Conservation (phyloP, 2,797 vertebrate species). For the Oreonectes daqikongensis region DNA sequence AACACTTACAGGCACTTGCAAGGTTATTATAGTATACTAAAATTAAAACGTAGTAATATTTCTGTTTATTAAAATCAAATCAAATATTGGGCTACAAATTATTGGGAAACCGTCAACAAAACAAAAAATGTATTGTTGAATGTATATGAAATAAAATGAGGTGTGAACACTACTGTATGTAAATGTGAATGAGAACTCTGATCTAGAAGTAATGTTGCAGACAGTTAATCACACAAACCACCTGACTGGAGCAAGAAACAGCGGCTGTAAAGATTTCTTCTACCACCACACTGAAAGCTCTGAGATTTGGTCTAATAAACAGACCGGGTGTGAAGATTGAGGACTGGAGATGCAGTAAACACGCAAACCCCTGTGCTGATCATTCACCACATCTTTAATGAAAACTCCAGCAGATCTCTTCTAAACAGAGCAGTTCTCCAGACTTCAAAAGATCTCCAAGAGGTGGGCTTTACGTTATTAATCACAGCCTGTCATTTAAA, state of each 20-base stretch:
- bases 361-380: conserved; percentile 11
- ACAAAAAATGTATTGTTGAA: too few species aligned
- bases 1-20: too few species aligned
- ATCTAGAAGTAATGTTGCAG: neutral
- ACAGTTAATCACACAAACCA: conserved; percentile 26
- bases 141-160: too few species aligned
- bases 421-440: conserved; percentile 3
- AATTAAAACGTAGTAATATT: too few species aligned
- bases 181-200: conserved; percentile 1
- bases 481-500: conserved; percentile 2
- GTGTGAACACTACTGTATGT: too few species aligned
- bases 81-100: too few species aligned
- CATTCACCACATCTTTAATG: neutral
- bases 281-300: neutral
- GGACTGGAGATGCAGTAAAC: conserved; percentile 3
- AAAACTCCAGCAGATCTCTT: neutral
- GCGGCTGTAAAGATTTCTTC: neutral
- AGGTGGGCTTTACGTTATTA: neutral
- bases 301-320: neutral
- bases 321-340: neutral
- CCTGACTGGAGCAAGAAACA: neutral
- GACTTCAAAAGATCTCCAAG: conserved; percentile 20
- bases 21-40: too few species aligned
- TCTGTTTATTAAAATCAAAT: too few species aligned
- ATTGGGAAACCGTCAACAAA: too few species aligned